Base-by-base conservation (phyloP, 2,888 invertebrate species). In the Caradrina kadenii region DNA sequence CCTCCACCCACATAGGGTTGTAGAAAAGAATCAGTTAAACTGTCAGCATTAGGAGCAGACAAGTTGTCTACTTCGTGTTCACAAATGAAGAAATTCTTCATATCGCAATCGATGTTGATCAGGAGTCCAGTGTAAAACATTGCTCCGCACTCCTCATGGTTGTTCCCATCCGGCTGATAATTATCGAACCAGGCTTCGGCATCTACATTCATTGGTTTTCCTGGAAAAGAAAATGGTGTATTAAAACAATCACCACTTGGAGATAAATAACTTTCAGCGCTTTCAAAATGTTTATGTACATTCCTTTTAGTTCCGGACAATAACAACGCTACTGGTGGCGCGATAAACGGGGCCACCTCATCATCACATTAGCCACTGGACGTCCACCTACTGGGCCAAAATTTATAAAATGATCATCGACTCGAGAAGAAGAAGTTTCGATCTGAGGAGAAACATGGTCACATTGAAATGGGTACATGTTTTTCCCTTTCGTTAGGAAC, bases 51-150 rank as follows among this genome's bases (percentile, higher is more conserved):
- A 21, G 17, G 55, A 13, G 22, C 13, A 13, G n/a, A 17, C 13
- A 11, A 35, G 7, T 39, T 19, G n/a, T 56, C 26, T 15, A 63
- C 56, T 22, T 92, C 91, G 63, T 91, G 91, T 83, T 94, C 94
- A 69, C 94, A 94, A 52, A 94, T 91, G 68, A 92, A 94, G 83
- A 92, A 90, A 72, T 89, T 86, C n/a, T 81, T 87, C 1, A 73
- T 81, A 0, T 81, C 72, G 55, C 94, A 94, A 19, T 80, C 80
- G 11, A 92, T 84, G 70, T 92, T 92, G 65, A 93, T 92, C 0
- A 93, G 85, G 0, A 83, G 78, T 3, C 93, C 93, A 42, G 87
- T 86, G 83, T 88, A 92, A 79, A 92, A 93, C 92, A 94, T 93
- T 2, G 92, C 88, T 1, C 94, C 94, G 62, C 94, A 94, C 8